A percentile compares a stretch with the other conserved stretches of the same genome.
phyloP scores from a whole-genome alignment of 2,113 vertebrate genomes.

The Epinephelus fuscoguttatus region DNA sequence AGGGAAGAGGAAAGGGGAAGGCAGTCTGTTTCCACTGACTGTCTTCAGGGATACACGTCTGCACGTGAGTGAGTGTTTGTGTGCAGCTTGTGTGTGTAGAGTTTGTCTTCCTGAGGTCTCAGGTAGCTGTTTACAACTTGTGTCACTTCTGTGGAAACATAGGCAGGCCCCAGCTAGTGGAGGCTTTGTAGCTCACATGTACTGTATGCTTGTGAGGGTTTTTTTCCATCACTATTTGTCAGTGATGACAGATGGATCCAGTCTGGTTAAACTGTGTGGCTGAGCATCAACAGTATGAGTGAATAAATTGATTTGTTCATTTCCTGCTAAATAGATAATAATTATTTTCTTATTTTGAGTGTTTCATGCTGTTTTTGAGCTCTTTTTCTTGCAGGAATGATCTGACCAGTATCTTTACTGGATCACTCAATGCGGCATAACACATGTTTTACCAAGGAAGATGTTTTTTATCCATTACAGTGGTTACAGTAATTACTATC shows the following conservation, averaged over 20 bases:
- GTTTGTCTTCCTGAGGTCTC: constrained; percentile 31
- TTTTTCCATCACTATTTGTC: not conserved
- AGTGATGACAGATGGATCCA: constrained; percentile 4
- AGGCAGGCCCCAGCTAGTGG: constrained; percentile 26
- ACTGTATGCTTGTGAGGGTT: constrained; percentile 4
- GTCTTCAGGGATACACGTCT: constrained; percentile 48
- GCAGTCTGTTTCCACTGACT: constrained; percentile 51
- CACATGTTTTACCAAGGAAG: constrained; percentile 52
- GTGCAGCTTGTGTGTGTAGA: constrained; percentile 1
- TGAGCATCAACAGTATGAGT: not conserved
- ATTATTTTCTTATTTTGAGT: not conserved
- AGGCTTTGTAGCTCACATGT: not conserved
- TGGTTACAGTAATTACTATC: constrained; percentile 68
- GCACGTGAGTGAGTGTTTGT: constrained; percentile 47
- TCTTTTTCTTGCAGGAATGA: not conserved
- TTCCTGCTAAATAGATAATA: not conserved
- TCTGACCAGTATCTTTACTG: constrained; percentile 22
- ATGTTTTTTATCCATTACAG: constrained; percentile 61
- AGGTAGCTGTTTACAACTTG: constrained; percentile 43
- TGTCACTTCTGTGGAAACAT: constrained; percentile 25
- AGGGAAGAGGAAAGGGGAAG: constrained; percentile 43
- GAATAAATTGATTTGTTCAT: not conserved
- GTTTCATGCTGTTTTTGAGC: not conserved
- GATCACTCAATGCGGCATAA: constrained; percentile 15
- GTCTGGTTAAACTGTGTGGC: constrained; percentile 2